Evolutionary conservation across 2,888 invertebrate species (phyloP).

Genomic region (Tanytarsus gracilentus): DNA sequence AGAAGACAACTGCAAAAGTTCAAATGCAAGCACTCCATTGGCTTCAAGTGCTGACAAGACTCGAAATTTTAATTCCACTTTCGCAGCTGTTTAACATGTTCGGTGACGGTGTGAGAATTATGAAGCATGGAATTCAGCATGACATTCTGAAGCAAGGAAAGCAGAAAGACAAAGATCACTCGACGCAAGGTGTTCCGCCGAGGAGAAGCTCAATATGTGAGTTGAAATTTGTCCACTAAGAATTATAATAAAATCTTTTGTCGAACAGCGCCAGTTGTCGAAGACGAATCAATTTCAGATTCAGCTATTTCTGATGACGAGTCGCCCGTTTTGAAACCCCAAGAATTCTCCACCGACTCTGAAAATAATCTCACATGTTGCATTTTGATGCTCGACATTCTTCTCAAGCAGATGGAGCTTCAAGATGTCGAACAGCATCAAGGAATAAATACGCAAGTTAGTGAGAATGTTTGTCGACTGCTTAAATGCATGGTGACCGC

Average conservation of each 20-base stretch:
- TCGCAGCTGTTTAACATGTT: slow-evolving; percentile 83
- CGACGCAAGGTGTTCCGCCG: slow-evolving; percentile 40
- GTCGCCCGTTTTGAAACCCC: slow-evolving; percentile 50
- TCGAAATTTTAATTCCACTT: slow-evolving; percentile 85
- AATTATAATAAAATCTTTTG: slow-evolving; percentile 31
- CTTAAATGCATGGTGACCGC: slow-evolving; percentile 67
- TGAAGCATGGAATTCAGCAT: slow-evolving; percentile 50
- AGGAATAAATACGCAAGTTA: slow-evolving; percentile 65
- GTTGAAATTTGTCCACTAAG: slow-evolving; percentile 31
- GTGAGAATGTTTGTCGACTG: slow-evolving; percentile 63
- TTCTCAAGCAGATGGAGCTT: slow-evolving; percentile 88
- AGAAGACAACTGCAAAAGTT: slow-evolving; percentile 66
- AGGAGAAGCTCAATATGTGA: slow-evolving; percentile 50
- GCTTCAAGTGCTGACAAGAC: slow-evolving; percentile 75
- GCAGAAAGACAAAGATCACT: slow-evolving; percentile 38
- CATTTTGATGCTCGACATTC: slow-evolving; percentile 90
- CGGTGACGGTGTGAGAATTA: slow-evolving; percentile 71
- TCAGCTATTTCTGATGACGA: slow-evolving; percentile 63
- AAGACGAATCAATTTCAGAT: slow-evolving; percentile 58
- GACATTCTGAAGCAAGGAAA: slow-evolving; percentile 43
- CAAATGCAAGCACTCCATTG: slow-evolving; percentile 84
- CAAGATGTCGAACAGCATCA: slow-evolving; percentile 75
- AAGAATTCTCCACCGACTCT: slow-evolving; percentile 60
- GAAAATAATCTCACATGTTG: slow-evolving; percentile 86
- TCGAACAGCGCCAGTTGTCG: slow-evolving; percentile 56